Base-by-base conservation (phyloP, 1,140 invertebrate species). In the Drosophila neocordata region DNA sequence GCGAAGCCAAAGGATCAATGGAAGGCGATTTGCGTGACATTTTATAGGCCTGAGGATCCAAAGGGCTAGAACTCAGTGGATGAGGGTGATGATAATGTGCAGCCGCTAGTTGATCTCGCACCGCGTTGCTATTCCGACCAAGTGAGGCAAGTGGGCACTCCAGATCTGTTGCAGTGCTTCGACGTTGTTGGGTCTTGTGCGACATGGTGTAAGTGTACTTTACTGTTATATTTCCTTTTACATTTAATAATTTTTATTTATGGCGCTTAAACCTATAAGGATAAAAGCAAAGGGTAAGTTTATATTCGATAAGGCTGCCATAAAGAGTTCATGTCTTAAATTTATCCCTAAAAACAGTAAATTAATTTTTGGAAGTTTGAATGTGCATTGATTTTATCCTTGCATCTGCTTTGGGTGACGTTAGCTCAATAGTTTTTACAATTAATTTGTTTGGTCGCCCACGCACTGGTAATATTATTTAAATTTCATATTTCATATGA, bases 71-170 rank as follows among this genome's bases (percentile, higher is more conserved):
- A 70, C 92, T 92, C 12, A 92, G 67, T 0, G 92, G 92, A 82
- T 92, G 91, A 64, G 83, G 83, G 66, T 92, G 92, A 62, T 92
- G 92, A 51, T 91, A 87, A 57, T 89, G 81, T n/a, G 77, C 69
- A 18, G 73, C 68, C 37, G 76, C 75, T 18, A 85, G 48, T 20
- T 85, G 83, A 62, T 92, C 90, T 13, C 90, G 66, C 27, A 91
- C 89, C 3, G 91, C 91, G 53, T 92, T 93, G 65, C 92, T 93
- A 41, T 92, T 91, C 37, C 93, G 91, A 8, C 94, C 94, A 64
- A 94, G 83, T 38, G 93, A 93, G 15, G 94, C 93, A 66, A 94
- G 81, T 55, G 94, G 94, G 77, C 94, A 94, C 65, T 93, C 93
- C 73, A 88, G 69, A 35, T 83, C 87, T 44, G 75, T 48, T 11